These are phyloP conservation scores for Champsocephalus esox DNA, from an alignment of 2,797 vertebrate genomes.

Conservation along the genomic window DNA sequence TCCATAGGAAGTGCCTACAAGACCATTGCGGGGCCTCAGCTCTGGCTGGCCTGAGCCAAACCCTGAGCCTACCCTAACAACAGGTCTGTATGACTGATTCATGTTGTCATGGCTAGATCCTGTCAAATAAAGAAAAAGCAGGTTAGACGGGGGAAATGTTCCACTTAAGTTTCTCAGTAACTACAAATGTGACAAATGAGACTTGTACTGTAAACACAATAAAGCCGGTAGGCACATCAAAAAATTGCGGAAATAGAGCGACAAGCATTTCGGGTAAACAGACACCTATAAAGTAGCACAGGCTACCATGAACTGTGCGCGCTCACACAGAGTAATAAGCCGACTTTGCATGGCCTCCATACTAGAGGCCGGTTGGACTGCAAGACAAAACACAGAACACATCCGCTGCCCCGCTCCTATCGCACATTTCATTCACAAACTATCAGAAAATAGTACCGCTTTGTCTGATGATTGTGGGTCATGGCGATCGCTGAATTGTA, in stretches of 20 bases:
- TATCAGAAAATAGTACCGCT: slow-evolving; percentile 43
- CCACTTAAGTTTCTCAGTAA: slow-evolving; percentile 17
- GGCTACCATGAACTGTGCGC: slow-evolving; percentile 13
- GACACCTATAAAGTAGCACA: slow-evolving; percentile 31
- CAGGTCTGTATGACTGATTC: slow-evolving; percentile 95
- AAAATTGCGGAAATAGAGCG: slow-evolving; percentile 39
- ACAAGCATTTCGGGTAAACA: slow-evolving; percentile 24
- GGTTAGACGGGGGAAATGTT: slow-evolving; percentile 39
- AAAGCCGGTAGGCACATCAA: slow-evolving; percentile 9
- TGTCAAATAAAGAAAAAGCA: slow-evolving; percentile 69
- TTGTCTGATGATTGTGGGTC: slow-evolving; percentile 57
- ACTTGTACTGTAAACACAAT: not conserved
- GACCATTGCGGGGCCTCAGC: slow-evolving; percentile 86
- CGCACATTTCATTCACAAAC: slow-evolving; percentile 59
- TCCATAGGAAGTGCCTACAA: slow-evolving; percentile 87
- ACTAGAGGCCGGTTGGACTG: slow-evolving; percentile 71
- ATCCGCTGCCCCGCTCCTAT: slow-evolving; percentile 20
- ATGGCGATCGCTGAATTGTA: slow-evolving; percentile 57
- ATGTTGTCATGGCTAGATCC: slow-evolving; percentile 93
- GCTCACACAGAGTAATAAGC: slow-evolving; percentile 50
- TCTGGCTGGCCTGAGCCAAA: slow-evolving; percentile 88
- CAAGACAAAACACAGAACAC: slow-evolving; percentile 66
- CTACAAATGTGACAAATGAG: not conserved
- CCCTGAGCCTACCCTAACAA: slow-evolving; percentile 88
- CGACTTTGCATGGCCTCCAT: slow-evolving; percentile 78